Conservation (phyloP, 2,888 invertebrate genomes). For the Melangyna quadrimaculata region DNA sequence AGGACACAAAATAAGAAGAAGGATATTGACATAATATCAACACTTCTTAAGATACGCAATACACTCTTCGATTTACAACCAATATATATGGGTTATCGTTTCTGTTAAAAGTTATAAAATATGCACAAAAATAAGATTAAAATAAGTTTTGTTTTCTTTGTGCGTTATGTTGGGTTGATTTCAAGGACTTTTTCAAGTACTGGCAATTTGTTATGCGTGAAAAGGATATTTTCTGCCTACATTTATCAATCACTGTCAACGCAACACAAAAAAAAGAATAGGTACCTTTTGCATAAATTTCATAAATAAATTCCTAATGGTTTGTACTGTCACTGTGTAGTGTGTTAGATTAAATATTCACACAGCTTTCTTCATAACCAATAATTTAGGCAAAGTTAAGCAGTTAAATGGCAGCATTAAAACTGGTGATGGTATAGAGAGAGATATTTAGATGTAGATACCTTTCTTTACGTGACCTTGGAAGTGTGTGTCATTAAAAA, state of each 20-base stretch:
- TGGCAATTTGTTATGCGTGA: background rate
- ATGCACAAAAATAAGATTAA: background rate
- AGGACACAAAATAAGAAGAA: background rate
- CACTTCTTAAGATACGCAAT: background rate
- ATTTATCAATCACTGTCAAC: constrained; percentile 56
- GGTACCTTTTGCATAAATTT: background rate
- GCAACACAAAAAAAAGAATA: background rate
- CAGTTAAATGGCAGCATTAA: constrained; percentile 49
- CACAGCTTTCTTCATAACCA: constrained; percentile 49
- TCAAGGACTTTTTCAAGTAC: background rate
- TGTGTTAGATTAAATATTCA: constrained; percentile 54
- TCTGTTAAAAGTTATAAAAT: background rate
- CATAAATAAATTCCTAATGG: background rate
- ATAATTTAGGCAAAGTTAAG: constrained; percentile 56
- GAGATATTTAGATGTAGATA: too few relatives aligned
- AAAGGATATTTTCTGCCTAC: background rate
- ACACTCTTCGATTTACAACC: background rate
- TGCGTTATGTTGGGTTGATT: background rate
- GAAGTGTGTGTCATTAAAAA: constrained; percentile 31
- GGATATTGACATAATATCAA: background rate
- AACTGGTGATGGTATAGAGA: background rate
- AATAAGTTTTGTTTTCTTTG: background rate
- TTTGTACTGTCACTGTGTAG: constrained; percentile 27
- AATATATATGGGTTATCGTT: background rate
- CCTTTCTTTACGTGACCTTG: background rate